Conservation (phyloP, 2,797 vertebrate species). For the Cercopithecus petaurista region DNA sequence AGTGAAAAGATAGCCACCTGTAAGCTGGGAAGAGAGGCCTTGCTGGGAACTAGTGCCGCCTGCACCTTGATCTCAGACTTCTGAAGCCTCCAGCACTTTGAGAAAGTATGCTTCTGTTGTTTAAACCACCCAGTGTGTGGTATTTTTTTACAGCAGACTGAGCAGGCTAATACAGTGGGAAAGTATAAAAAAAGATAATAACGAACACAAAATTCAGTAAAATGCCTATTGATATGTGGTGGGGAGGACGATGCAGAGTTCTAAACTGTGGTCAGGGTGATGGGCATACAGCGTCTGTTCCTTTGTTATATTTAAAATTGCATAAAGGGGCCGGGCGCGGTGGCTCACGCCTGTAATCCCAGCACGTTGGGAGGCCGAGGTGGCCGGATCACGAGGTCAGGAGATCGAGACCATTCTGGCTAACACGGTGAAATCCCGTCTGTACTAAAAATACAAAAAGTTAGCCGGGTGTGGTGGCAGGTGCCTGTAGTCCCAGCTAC, state of each 20-base stretch:
- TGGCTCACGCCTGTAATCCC: too few relatives aligned
- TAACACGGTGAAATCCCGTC: too few relatives aligned
- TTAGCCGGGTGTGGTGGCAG: rapidly evolving
- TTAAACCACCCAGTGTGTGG: neutral
- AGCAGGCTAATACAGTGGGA: neutral
- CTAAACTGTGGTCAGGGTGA: neutral
- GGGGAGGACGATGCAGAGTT: neutral
- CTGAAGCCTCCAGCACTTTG: neutral
- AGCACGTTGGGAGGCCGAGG: too few relatives aligned
- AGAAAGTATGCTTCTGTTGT: too few relatives aligned
- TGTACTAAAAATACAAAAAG: too few relatives aligned
- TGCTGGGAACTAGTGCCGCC: neutral
- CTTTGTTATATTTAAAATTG: neutral
- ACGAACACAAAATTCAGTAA: neutral
- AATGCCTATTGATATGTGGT: neutral
- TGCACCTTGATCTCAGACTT: neutral
- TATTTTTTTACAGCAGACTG: neutral
- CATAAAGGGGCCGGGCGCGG: neutral
- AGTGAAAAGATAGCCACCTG: neutral
- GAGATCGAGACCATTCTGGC: too few relatives aligned
- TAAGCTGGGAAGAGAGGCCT: neutral
- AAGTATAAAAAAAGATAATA: neutral
- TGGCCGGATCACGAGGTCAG: rapidly evolving
- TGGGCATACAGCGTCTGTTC: neutral
- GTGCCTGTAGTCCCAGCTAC: too few relatives aligned